Evolutionary conservation across 2,888 invertebrate species (phyloP).

Genomic region (Microctonus brassicae): DNA sequence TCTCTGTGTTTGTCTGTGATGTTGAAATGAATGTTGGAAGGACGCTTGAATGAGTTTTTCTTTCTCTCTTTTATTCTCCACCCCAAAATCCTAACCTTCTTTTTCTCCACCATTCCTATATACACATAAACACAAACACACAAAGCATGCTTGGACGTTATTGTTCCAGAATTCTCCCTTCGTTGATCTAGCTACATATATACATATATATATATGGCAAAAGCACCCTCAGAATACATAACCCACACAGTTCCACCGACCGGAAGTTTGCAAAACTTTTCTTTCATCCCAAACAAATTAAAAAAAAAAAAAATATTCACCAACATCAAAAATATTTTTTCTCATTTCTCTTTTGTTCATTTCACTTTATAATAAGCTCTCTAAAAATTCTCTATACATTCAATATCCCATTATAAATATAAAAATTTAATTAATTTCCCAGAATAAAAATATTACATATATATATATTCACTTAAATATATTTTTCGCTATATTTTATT

Average conservation of each 20-base stretch:
- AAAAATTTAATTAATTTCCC: not conserved
- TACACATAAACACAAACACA: not conserved
- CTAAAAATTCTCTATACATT: no score
- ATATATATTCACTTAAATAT: not conserved
- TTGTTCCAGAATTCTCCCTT: constrained; percentile 2
- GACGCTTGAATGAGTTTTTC: constrained; percentile 49
- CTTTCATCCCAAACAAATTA: constrained; percentile 5
- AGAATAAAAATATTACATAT: not conserved
- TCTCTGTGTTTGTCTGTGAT: no score
- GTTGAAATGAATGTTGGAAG: not conserved
- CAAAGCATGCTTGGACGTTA: not conserved
- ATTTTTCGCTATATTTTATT: not conserved
- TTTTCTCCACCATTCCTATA: constrained; percentile 1
- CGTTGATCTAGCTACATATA: no score
- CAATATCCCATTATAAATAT: no score
- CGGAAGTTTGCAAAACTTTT: constrained; percentile 17
- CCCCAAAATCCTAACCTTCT: not conserved
- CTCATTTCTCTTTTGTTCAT: not conserved
- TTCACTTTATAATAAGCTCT: not conserved
- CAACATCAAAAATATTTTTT: not conserved
- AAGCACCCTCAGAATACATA: not conserved
- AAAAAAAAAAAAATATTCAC: not conserved
- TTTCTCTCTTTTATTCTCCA: not conserved
- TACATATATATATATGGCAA: no score
- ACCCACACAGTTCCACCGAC: constrained; percentile 10